These are phyloP conservation scores for Morelia viridis DNA, from an alignment of 2,797 vertebrate species.

Conservation along the genomic window DNA sequence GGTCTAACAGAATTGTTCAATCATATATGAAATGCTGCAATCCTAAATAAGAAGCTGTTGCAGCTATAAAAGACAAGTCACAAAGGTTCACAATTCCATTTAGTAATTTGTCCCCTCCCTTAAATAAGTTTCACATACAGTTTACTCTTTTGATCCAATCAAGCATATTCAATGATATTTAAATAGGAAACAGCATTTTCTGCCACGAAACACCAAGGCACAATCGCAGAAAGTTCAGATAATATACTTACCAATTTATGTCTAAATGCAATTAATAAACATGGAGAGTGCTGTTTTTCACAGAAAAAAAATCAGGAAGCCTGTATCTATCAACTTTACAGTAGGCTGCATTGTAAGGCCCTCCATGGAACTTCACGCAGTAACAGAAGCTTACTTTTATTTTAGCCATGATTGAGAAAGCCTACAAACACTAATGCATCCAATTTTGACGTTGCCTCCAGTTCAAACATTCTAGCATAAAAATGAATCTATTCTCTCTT, in stretches of 20 bases:
- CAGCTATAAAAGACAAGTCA: neutral
- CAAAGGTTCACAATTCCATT: neutral
- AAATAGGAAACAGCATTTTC: neutral
- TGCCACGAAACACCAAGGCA: neutral
- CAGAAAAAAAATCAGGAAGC: neutral
- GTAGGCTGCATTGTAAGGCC: neutral
- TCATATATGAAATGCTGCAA: neutral
- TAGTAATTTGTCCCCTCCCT: neutral
- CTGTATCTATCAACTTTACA: neutral
- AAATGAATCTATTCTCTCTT: neutral
- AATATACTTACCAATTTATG: neutral
- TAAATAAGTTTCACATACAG: neutral
- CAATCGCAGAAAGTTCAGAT: neutral
- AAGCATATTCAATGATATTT: neutral
- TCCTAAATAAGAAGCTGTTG: neutral
- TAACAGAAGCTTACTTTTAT: neutral
- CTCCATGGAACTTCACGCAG: neutral
- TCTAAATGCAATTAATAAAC: neutral
- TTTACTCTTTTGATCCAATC: neutral
- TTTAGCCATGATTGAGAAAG: neutral
- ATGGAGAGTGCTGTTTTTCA: neutral
- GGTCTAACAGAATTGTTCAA: neutral
- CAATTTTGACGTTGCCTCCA: constrained; percentile 9
- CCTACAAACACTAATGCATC: neutral
- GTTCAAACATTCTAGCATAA: neutral